phyloP scores from a whole-genome alignment of 2,113 vertebrate species.

The Marmota flaviventris region DNA sequence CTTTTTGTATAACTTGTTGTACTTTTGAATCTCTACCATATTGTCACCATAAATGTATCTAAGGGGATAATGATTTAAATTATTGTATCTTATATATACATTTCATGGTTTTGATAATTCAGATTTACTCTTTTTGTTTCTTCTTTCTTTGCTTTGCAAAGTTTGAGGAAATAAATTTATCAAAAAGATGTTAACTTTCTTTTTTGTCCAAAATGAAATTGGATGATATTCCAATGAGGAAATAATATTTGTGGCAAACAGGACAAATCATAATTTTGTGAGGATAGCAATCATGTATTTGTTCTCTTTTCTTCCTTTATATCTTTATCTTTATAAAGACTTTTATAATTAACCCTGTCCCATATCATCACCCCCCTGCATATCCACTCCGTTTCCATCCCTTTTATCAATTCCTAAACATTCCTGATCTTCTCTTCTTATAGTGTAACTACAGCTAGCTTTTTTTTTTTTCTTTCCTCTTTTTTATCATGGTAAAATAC shows the following conservation, averaged over 20 bases:
- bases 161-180: not conserved
- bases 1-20: not conserved
- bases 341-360: not conserved
- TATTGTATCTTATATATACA: not conserved
- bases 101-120: not conserved
- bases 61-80: not conserved
- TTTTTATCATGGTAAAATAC: not conserved
- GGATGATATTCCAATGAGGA: not conserved
- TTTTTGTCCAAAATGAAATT: not conserved
- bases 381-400: no score
- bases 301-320: not conserved
- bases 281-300: not conserved
- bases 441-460: not conserved
- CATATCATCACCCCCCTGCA: not conserved
- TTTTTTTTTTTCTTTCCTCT: no score
- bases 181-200: not conserved
- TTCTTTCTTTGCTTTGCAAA: not conserved
- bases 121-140: not conserved
- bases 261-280: not conserved
- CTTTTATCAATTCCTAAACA: not conserved
- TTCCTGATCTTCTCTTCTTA: no score
- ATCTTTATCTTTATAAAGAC: not conserved
- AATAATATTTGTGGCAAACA: not conserved
- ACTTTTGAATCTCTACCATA: not conserved
- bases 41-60: not conserved